Evolutionary conservation across 2,888 invertebrate species (phyloP), one percentile per base, ranked within the genome.

Genomic region (Diaperis boleti): DNA sequence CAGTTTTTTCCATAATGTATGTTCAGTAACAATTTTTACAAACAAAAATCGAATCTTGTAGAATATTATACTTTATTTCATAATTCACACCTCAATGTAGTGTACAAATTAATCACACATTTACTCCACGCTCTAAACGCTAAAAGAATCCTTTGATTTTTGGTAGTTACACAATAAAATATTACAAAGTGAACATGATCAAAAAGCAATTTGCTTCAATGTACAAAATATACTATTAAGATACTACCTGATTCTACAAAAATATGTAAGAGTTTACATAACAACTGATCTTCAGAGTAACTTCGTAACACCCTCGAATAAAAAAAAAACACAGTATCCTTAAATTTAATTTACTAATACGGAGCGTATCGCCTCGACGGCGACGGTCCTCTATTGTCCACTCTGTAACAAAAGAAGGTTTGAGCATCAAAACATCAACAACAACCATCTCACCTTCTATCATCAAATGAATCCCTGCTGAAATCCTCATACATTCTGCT

Each of bases 291-390:
- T 8, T 39, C 6, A 13, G 39, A 8, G 15, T 15, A 39, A 8
- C 39, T 13, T 15, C 39, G 6, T 20, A 42, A 17, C 52, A 52
- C 22, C 18, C 50, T 50, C 35, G n/a, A n/a, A 50, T 37, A 39
- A 37, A 22, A 18, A 39, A 39, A 14, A 49, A 35, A 49, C 31
- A 17, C 10, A 33, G 35, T 14, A 22, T 52, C 8, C 37, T 52
- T 52, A 37, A 14, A 5, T 14, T 33, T 52, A 52, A 52, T 42
- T 13, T 39, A 29, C n/a, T 83, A 93, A 84, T 93, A 93, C 70
- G 93, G 93, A 81, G 93, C 92, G 83, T 92, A 94, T 83, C 93
- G 88, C 82, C 92, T 88, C 72, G 92, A 89, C 64, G 93, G 92
- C 62, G 92, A 92, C 39, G 92, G 90, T 76, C 92, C 92, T 74